Evolutionary conservation across 2,113 vertebrate species (phyloP).

Genomic region (Odontesthes bonariensis): DNA sequence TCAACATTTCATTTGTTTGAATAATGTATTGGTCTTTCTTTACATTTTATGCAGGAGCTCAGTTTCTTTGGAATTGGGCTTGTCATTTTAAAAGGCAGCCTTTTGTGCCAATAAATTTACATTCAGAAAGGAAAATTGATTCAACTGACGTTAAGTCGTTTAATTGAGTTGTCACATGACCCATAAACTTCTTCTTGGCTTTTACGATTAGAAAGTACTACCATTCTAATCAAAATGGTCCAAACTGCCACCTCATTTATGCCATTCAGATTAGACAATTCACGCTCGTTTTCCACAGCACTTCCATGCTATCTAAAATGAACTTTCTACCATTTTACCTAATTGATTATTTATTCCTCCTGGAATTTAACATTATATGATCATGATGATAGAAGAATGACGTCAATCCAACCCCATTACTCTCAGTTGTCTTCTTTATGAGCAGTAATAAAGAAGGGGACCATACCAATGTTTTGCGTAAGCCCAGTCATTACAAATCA

Average conservation of each 20-base stretch:
- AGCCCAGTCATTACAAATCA: constrained; percentile 74
- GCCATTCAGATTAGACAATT: background rate
- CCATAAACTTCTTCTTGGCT: background rate
- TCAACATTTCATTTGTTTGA: no score
- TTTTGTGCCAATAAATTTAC: background rate
- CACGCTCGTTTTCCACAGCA: background rate
- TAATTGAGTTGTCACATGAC: background rate
- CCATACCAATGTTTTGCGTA: constrained; percentile 71
- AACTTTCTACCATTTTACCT: background rate
- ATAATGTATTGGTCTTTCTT: no score
- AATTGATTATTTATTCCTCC: background rate
- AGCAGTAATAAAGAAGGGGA: constrained; percentile 48
- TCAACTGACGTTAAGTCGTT: background rate
- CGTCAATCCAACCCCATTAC: constrained; percentile 17
- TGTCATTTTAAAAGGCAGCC: no score
- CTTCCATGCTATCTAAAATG: background rate
- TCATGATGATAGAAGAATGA: constrained; percentile 11
- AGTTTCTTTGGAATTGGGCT: no score
- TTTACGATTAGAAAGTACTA: no score
- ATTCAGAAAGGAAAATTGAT: background rate
- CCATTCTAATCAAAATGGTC: background rate
- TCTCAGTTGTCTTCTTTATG: constrained; percentile 31
- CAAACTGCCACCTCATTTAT: background rate
- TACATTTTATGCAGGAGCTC: no score
- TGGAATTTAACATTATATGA: constrained; percentile 7